phyloP scores from a whole-genome alignment of 2,888 invertebrate genomes.

The Margaritifera margaritifera region DNA sequence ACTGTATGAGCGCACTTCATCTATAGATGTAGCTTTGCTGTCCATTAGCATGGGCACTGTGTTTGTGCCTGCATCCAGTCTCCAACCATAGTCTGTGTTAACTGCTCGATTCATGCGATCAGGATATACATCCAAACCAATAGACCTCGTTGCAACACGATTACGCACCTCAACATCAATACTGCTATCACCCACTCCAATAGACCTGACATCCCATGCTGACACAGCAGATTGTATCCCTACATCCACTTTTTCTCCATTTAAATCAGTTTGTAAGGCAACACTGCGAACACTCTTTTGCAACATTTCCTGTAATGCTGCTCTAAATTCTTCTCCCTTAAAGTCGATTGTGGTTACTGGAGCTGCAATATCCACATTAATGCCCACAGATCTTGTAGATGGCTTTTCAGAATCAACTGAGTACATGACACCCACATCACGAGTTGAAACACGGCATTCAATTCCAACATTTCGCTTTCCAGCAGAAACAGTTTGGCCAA shows the following conservation, averaged over 20 bases:
- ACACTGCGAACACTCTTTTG: constrained; percentile 65
- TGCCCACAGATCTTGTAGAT: constrained; percentile 61
- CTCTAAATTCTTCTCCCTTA: constrained; percentile 61
- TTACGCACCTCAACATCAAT: constrained; percentile 65
- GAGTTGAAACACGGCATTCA: constrained; percentile 59
- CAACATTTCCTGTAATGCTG: constrained; percentile 60
- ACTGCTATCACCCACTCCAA: constrained; percentile 65
- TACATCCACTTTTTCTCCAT: constrained; percentile 36
- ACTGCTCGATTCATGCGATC: constrained; percentile 44
- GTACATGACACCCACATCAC: constrained; percentile 70
- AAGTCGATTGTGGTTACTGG: constrained; percentile 56
- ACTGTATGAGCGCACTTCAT: constrained; percentile 42
- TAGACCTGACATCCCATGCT: constrained; percentile 37
- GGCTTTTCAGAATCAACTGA: constrained; percentile 64
- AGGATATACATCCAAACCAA: constrained; percentile 62
- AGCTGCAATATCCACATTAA: constrained; percentile 63
- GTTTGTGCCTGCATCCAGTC: constrained; percentile 59
- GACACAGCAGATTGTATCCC: constrained; percentile 43
- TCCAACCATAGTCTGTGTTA: constrained; percentile 61
- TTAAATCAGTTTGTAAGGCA: constrained; percentile 59
- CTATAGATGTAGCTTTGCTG: constrained; percentile 58
- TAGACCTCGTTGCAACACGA: constrained; percentile 51
- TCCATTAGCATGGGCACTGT: constrained; percentile 47
- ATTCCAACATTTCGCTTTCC: constrained; percentile 66
- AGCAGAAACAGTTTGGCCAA: constrained; percentile 52